These are phyloP conservation scores for Perognathus longimembris DNA, from an alignment of 2,113 vertebrate species.

Conservation along the genomic window DNA sequence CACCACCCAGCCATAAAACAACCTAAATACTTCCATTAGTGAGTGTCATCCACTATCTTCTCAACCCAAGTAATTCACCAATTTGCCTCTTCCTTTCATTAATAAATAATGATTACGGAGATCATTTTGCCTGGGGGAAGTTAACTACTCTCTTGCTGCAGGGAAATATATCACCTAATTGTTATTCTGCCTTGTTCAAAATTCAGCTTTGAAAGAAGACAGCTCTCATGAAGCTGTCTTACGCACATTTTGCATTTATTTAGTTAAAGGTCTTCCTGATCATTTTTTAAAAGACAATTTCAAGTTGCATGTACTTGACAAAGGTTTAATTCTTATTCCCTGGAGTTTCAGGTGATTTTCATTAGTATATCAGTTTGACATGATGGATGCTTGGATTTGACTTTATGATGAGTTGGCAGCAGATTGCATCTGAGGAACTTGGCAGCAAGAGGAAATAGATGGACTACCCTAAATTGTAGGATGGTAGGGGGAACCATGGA, in stretches of 20 bases:
- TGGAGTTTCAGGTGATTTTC: conserved; percentile 53
- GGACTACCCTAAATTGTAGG: conserved; percentile 68
- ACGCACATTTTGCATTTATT: conserved; percentile 80
- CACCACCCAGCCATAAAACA: conserved; percentile 7
- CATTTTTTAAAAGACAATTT: conserved; percentile 70
- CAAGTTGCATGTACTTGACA: conserved; percentile 74
- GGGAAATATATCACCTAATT: conserved; percentile 81
- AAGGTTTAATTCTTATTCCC: conserved; percentile 43
- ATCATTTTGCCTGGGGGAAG: conserved; percentile 82
- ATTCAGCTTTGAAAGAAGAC: conserved; percentile 79
- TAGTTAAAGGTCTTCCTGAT: conserved; percentile 81
- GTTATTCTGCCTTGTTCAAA: conserved; percentile 83
- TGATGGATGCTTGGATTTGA: conserved; percentile 14
- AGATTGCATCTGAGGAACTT: conserved; percentile 71
- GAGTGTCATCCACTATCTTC: conserved; percentile 74
- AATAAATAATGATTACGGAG: conserved; percentile 72
- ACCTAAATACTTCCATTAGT: conserved; percentile 71
- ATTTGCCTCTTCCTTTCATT: conserved; percentile 80
- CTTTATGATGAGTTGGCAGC: conserved; percentile 71
- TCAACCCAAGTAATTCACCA: conserved; percentile 74
- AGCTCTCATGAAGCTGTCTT: conserved; percentile 78
- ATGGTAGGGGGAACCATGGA: not conserved
- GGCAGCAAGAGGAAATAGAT: conserved; percentile 59
- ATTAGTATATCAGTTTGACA: conserved; percentile 43
- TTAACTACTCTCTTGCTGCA: conserved; percentile 83